Evolutionary conservation across 1,140 invertebrate species (phyloP).

Genomic region (Bombus sylvicola): DNA sequence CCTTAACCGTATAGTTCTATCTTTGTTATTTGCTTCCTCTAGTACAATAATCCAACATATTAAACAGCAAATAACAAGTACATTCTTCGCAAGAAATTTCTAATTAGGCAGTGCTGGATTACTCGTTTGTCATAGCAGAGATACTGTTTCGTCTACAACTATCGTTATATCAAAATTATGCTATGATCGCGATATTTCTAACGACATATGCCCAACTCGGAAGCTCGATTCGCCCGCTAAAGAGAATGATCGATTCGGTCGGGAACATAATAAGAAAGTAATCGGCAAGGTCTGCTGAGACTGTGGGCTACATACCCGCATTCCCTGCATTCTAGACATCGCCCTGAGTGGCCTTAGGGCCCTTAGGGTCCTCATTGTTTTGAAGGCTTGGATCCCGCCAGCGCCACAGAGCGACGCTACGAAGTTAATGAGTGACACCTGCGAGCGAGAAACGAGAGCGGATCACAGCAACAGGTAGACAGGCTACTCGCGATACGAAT

Average conservation of each 20-base stretch:
- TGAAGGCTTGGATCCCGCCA: constrained; percentile 98
- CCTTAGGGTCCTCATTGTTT: constrained; percentile 98
- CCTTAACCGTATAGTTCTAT: too few relatives aligned
- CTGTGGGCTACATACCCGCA: constrained; percentile 93
- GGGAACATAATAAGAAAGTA: constrained; percentile 50
- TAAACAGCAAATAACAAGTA: neutral
- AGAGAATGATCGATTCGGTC: constrained; percentile 22
- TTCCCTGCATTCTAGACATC: constrained; percentile 98
- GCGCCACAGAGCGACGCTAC: constrained; percentile 96
- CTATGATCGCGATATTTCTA: neutral
- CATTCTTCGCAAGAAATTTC: neutral
- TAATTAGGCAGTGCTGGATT: neutral
- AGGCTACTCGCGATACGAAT: constrained; percentile 59
- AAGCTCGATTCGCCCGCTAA: constrained; percentile 24
- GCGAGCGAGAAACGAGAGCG: constrained; percentile 84
- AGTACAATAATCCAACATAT: neutral
- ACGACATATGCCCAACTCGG: constrained; percentile 12
- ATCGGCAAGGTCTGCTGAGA: constrained; percentile 81
- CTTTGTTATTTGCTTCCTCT: too few relatives aligned
- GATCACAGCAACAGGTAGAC: constrained; percentile 76
- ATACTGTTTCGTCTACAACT: neutral
- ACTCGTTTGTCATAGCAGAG: neutral
- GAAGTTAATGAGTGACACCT: constrained; percentile 98
- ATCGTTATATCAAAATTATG: neutral
- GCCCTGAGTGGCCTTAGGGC: constrained; percentile 96